These are phyloP conservation scores for Catalaphyllia jardinei DNA, from an alignment of 64 coral and sea anemone genomes.

Conservation along the genomic window DNA sequence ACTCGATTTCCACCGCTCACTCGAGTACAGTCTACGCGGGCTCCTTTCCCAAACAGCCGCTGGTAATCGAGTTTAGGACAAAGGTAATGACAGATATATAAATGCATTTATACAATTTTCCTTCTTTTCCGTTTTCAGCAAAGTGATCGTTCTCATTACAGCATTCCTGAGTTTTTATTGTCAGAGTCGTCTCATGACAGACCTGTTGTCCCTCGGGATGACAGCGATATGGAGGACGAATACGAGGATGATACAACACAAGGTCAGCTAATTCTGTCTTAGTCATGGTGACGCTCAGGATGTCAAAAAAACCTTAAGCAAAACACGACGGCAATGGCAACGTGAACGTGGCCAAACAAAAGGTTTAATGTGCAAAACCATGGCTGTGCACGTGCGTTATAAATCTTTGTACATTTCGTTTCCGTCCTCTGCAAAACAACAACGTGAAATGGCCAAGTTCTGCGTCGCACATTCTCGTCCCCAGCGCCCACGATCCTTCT, in stretches of 20 bases:
- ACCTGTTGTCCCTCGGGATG: background rate
- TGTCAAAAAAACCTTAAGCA: too few species aligned
- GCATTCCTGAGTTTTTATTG: conserved; percentile 55
- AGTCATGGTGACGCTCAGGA: too few species aligned
- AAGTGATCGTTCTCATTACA: conserved; percentile 1
- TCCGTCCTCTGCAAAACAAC: too few species aligned
- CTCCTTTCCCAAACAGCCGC: background rate
- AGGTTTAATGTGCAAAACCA: too few species aligned
- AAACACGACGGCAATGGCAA: too few species aligned
- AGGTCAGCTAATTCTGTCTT: conserved; percentile 11
- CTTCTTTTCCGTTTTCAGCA: conserved; percentile 4
- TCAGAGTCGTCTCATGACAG: conserved; percentile 8
- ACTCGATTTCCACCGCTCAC: too few species aligned
- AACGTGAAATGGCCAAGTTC: too few species aligned
- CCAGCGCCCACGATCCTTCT: too few species aligned
- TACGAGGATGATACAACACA: conserved; percentile 63
- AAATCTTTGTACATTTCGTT: too few species aligned
- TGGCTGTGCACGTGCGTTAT: too few species aligned
- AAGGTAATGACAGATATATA: background rate
- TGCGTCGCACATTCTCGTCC: too few species aligned
- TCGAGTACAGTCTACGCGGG: background rate
- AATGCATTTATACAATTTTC: background rate
- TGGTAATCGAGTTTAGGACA: background rate
- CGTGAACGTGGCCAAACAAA: too few species aligned
- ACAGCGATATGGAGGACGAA: conserved; percentile 40